Evolutionary conservation across 2,888 invertebrate species (phyloP), one percentile per base, ranked within the genome.

Genomic region (Ormyrus pomaceus): DNA sequence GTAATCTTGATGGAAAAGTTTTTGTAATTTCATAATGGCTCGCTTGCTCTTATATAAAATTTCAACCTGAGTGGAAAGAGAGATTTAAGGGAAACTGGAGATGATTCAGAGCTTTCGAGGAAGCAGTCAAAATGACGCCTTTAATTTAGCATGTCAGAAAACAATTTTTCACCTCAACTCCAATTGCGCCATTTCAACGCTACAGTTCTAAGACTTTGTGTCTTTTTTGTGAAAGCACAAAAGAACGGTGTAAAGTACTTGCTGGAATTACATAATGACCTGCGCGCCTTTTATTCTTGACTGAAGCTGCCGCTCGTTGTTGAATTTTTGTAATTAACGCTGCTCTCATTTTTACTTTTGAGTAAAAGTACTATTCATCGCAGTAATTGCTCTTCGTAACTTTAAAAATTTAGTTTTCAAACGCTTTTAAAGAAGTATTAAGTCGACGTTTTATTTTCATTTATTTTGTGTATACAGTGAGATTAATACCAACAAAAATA

Each of bases 101-200:
- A 62, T 64, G 69, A 69, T 62, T 62, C 62, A 56, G 51, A 10
- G 53, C 69, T 76, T 69, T 69, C 46, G 19, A 34, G 51, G 50
- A 69, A 62, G 55, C 6, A 61, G 56, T 62, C 62, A 69, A 69
- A 76, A 76, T 69, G 68, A 69, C 53, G 69, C 76, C 56, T 69
- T 70, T 77, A 77, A 77, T 77, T 77, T 64, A 77, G 55, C 76
- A 11, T 6, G 45, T 11, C 56, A 11, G 55, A 53, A 13, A 62
- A 71, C 68, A 73, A 78, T 73, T 73, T 78, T 68, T 73, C 78
- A 78, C 61, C 73, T 73, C 78, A 73, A 55, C 56, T 11, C 68
- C 66, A 56, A 68, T 53, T 34, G 56, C 46, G 46, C 59, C 3
- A 34, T 72, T 55, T 56, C 19, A 64, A 56, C n/a, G 66, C 59